These are phyloP conservation scores for Mormoops blainvillei DNA, from an alignment of 2,113 vertebrate species.

Conservation along the genomic window DNA sequence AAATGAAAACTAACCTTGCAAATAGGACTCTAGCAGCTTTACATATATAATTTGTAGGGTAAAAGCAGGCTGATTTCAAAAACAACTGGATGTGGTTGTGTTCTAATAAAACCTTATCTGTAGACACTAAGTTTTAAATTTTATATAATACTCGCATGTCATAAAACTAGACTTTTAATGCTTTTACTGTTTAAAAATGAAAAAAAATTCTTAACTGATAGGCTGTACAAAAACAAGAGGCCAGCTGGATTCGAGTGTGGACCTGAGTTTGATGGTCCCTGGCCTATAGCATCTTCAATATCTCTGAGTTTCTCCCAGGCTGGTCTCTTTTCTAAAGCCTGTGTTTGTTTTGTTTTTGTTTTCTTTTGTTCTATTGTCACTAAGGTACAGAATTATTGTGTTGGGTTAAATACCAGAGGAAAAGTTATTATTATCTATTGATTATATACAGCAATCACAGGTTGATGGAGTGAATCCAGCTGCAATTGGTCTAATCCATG, in stretches of 20 bases:
- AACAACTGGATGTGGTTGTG: background rate
- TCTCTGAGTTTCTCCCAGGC: background rate
- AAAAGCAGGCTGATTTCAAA: background rate
- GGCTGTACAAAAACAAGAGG: too few relatives aligned
- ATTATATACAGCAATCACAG: background rate
- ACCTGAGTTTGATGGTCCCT: background rate
- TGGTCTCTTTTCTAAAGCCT: background rate
- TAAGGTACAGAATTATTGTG: background rate
- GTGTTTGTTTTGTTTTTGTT: background rate
- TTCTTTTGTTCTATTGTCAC: background rate
- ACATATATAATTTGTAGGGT: background rate
- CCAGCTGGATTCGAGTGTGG: fast-evolving
- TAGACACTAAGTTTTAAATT: background rate
- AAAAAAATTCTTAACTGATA: background rate
- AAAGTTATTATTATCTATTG: background rate
- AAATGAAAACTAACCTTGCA: background rate
- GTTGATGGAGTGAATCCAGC: background rate
- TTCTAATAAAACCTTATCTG: background rate
- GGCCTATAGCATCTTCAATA: background rate
- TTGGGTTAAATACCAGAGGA: background rate
- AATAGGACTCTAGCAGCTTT: background rate
- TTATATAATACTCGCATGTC: background rate
- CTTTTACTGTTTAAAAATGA: background rate
- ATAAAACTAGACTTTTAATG: background rate
- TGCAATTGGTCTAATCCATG: background rate